Evolutionary conservation across 1,140 invertebrate genomes (phyloP), one percentile per base, ranked within the genome.

Genomic region (Octopus sinensis): DNA sequence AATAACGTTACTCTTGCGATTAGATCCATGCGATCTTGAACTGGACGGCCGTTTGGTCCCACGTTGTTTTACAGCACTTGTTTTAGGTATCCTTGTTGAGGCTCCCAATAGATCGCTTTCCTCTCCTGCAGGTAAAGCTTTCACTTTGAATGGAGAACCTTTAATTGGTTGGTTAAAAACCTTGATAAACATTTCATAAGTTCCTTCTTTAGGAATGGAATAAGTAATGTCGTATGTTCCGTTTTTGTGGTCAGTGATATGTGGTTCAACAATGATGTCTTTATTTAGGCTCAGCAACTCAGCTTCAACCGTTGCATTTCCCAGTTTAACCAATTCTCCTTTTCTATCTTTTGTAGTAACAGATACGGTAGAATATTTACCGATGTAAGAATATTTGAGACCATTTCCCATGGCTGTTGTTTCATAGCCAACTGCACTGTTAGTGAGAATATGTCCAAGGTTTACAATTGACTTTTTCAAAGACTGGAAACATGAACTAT

Each of bases 161-260:
- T 89, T 90, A 62, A 92, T 91, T 75, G 90, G 91, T 76, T 90
- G 88, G 51, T 90, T 91, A 85, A 91, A 92, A 62, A 92, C 84
- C 73, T 88, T 88, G 54, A 92, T 88, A 53, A 86, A 89, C 80
- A 92, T 85, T 53, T 88, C 81, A 84, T 91, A 92, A 0, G 84
- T 86, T 10, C 91, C 91, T 83, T 90, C 89, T 54, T 88, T 86
- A 56, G 87, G 88, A 53, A 91, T 84, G 7, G 88, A 88, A 83
- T 91, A 92, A 4, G 87, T 87, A 51, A 92, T 84, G 84, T 92
- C 91, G 85, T 92, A 92, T 6, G 89, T 92, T 13, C 92, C 92
- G 85, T 92, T 91, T 53, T 90, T 87, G 79, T 92, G 88, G 85
- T 92, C 91, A 9, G 88, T 88, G n/a, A 92, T 85, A 71, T 90